A percentile compares a stretch with the other conserved stretches of the same genome.
Conservation (phyloP, 2,888 invertebrate species). For the Lochmaea capreae region DNA sequence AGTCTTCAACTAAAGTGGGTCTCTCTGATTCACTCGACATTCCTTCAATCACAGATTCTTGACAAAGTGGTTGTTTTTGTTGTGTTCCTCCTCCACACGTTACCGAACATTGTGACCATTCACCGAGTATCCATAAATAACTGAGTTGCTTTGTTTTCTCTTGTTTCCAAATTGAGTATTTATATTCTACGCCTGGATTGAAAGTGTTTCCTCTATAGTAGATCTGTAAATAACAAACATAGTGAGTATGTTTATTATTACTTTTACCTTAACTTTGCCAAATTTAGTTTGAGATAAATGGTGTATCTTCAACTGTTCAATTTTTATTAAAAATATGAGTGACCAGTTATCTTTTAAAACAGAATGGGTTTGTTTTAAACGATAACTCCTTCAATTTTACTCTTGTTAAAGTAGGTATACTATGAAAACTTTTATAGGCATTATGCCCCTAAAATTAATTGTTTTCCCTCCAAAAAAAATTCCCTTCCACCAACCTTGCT, state of each 20-base stretch:
- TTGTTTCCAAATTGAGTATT: conserved; percentile 81
- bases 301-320: no score
- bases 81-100: conserved; percentile 84
- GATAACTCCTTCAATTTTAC: no score
- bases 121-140: conserved; percentile 81
- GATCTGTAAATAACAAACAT: conserved; percentile 66
- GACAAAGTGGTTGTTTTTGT: conserved; percentile 68
- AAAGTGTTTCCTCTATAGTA: conserved; percentile 78
- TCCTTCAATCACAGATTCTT: conserved; percentile 63
- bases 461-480: no score
- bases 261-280: not conserved
- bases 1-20: conserved; percentile 62
- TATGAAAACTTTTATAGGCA: no score
- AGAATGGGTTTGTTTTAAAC: no score
- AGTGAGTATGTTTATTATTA: conserved; percentile 11
- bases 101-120: conserved; percentile 84
- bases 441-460: no score
- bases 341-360: no score
- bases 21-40: conserved; percentile 64
- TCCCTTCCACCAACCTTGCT: no score
- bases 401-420: no score
- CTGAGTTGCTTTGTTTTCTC: conserved; percentile 70
- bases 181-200: conserved; percentile 86
- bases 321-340: no score
- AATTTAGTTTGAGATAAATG: not conserved